These are phyloP conservation scores for Chironex yamaguchii DNA, from an alignment of 30 jellyfish, hydroid and myxozoan genomes.

Conservation along the genomic window DNA sequence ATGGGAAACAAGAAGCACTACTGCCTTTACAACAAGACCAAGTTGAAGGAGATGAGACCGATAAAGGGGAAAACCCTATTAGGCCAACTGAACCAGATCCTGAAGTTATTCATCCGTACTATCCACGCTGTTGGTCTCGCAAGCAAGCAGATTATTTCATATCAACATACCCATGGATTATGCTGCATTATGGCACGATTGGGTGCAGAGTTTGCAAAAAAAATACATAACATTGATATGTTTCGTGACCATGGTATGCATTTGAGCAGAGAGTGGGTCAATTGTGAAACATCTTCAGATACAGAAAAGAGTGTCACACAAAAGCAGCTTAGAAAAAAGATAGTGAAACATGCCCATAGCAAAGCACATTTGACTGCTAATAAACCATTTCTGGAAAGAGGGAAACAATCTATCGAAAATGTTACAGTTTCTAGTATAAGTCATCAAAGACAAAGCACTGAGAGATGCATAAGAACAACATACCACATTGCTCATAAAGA, in stretches of 20 bases:
- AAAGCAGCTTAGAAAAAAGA: not conserved
- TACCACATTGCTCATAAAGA: not conserved
- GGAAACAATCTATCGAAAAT: not conserved
- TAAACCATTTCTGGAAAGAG: not conserved
- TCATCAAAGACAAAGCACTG: constrained; percentile 6
- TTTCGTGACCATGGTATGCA: constrained; percentile 30
- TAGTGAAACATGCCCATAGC: constrained; percentile 3
- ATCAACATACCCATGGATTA: constrained; percentile 23
- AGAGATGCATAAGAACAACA: constrained; percentile 7
- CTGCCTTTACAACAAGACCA: constrained; percentile 8
- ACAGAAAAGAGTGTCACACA: constrained; percentile 17
- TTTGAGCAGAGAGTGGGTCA: constrained; percentile 21
- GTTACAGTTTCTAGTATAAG: not conserved
- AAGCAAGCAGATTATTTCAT: constrained; percentile 34
- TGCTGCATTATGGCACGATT: not conserved
- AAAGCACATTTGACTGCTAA: not conserved
- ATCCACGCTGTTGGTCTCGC: constrained; percentile 29
- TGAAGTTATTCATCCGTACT: not conserved
- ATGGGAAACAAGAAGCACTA: constrained; percentile 18
- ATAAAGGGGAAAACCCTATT: not conserved
- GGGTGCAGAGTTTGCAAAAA: not conserved
- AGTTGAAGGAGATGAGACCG: not conserved
- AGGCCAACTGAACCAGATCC: not conserved
- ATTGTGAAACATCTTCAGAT: constrained; percentile 1
- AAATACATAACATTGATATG: not conserved